Base-by-base conservation (phyloP, 2,888 invertebrate species). In the Drosophila tripunctata region DNA sequence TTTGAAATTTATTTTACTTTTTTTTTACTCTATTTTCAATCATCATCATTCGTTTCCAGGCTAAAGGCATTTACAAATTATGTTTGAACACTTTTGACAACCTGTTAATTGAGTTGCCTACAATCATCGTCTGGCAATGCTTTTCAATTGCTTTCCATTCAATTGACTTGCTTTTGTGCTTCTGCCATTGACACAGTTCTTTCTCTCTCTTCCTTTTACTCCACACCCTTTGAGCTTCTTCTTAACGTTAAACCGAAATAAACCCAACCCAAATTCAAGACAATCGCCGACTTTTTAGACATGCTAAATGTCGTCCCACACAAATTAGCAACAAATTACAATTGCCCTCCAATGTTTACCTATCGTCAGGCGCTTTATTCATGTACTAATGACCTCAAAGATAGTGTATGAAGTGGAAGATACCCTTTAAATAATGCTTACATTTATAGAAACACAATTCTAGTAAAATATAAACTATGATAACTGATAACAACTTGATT, bases 241-340 rank as follows among this genome's bases (percentile, higher is more conserved):
- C 17, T 5, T 8, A 1, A 5, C 6, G 12, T 4, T 14, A 10
- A 24, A 6, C 2, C n/a, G 41, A 52, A 10, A 40, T 8, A 3
- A 41, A 47, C 45, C 67, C 51, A 52, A 54, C 58, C 58, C 58
- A 56, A 57, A 64, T 15, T 12, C 47, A 48, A 71, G 22, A 68
- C 62, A 75, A 71, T 58, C 52, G 38, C 48, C 30, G n/a, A 10
- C 33, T 41, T 36, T 36, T 67, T 45, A 45, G 14, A 47, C 56
- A 57, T 75, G 75, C 72, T 60, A 75, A 75, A 71, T 57, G 41
- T 14, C 67, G 51, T 22, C 71, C 67, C 61, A 71, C 64, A 61
- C 57, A 67, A 71, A 70, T 74, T 74, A 71, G 55, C 67, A 66
- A 21, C 45, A 12, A 12, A 35, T 52, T 21, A 17, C 14, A 50